Conservation (phyloP, 2,888 invertebrate species). For the Augiades crinisus region DNA sequence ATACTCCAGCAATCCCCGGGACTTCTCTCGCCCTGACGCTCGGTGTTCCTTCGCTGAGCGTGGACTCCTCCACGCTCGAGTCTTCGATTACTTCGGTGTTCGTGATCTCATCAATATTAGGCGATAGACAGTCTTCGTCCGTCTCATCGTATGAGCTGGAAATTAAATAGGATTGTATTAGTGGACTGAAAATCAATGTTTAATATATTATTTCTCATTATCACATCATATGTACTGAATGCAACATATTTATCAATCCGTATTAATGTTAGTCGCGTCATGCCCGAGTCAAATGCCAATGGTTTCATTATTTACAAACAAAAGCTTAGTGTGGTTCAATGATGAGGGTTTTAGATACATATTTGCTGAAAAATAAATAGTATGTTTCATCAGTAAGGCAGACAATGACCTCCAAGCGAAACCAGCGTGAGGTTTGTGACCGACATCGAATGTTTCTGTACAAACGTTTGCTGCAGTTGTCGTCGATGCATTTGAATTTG, state of each 20-base stretch:
- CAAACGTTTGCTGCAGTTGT: slow-evolving; percentile 29
- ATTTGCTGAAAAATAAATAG: slow-evolving; percentile 53
- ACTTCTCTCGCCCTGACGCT: slow-evolving; percentile 35
- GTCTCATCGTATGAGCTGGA: slow-evolving; percentile 87
- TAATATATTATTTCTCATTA: not conserved
- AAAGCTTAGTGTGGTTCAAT: slow-evolving; percentile 52
- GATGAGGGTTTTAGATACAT: slow-evolving; percentile 40
- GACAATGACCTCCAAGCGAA: slow-evolving; percentile 66
- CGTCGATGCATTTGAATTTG: slow-evolving; percentile 22
- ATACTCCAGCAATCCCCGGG: slow-evolving; percentile 34
- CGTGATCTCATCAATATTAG: slow-evolving; percentile 84
- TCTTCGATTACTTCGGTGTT: slow-evolving; percentile 72
- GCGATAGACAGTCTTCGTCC: slow-evolving; percentile 85
- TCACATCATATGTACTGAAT: slow-evolving; percentile 69
- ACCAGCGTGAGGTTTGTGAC: slow-evolving; percentile 41
- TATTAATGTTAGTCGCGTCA: slow-evolving; percentile 69
- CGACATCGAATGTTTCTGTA: slow-evolving; percentile 29
- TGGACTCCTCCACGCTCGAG: slow-evolving; percentile 71
- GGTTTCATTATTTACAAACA: slow-evolving; percentile 63
- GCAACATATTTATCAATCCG: slow-evolving; percentile 57
- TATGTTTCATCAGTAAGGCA: slow-evolving; percentile 77
- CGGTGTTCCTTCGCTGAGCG: slow-evolving; percentile 57
- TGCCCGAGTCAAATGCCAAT: slow-evolving; percentile 56
- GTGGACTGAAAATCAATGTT: not conserved
- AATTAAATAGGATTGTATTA: slow-evolving; percentile 27